Conservation (phyloP, 92 coral and sea anemone genomes). For the Meandrina meandrites region DNA sequence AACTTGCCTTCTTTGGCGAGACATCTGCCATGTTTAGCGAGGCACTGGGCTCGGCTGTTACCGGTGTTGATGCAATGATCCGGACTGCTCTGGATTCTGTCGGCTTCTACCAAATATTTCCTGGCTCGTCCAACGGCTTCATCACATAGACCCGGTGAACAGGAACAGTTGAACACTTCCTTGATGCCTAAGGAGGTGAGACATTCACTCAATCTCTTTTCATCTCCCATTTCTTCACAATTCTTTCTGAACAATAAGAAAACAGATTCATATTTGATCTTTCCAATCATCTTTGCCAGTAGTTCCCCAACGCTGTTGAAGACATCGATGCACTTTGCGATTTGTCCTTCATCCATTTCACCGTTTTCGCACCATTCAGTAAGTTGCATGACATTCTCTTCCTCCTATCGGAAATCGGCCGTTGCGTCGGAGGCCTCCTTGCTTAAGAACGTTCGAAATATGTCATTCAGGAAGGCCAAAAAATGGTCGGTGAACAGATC, state of each 20-base stretch:
- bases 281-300: constrained; percentile 45
- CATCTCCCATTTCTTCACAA: constrained; percentile 23
- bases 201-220: constrained; percentile 35
- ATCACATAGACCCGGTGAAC: constrained; percentile 38
- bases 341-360: constrained; percentile 15
- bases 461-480: no score
- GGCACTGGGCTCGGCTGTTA: constrained; percentile 64
- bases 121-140: constrained; percentile 43
- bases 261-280: neutral
- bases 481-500: no score
- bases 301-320: constrained; percentile 47
- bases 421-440: constrained; percentile 37
- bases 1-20: constrained; percentile 12
- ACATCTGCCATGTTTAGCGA: constrained; percentile 58
- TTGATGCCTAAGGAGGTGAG: constrained; percentile 62
- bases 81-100: constrained; percentile 24
- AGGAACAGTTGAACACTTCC: constrained; percentile 33
- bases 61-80: constrained; percentile 24
- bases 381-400: constrained; percentile 42
- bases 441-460: no score
- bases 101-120: constrained; percentile 34
- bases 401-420: constrained; percentile 29
- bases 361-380: constrained; percentile 15
- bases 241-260: constrained; percentile 1
- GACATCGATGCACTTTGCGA: constrained; percentile 28